Evolutionary conservation across 2,888 invertebrate genomes (phyloP).

Genomic region (Oconnorella tubifera): DNA sequence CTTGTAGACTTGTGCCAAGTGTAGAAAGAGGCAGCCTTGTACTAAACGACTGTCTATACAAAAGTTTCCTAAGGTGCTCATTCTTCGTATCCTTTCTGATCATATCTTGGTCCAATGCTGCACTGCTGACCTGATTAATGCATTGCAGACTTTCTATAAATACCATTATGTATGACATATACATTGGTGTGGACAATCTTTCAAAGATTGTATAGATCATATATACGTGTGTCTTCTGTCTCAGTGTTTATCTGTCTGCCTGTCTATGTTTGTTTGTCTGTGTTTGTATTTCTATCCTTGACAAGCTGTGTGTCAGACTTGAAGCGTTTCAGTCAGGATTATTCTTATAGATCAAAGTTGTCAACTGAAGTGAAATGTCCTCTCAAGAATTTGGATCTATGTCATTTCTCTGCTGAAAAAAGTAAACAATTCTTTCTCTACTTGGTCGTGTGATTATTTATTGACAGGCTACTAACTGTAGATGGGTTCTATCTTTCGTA

Average conservation of each 20-base stretch:
- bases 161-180: too few species aligned
- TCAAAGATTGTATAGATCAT: too few species aligned
- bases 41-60: constrained; percentile 91
- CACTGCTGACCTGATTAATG: not conserved
- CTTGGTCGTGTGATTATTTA: too few species aligned
- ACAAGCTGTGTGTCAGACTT: too few species aligned
- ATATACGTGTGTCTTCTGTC: not conserved
- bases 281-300: too few species aligned
- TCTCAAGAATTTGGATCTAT: constrained; percentile 72
- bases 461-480: too few species aligned
- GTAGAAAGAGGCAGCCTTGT: constrained; percentile 83
- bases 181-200: too few species aligned
- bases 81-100: constrained; percentile 37
- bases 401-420: constrained; percentile 43
- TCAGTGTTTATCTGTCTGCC: too few species aligned
- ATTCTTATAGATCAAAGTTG: constrained; percentile 78
- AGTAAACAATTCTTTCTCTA: too few species aligned
- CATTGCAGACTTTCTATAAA: too few species aligned
- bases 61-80: constrained; percentile 84
- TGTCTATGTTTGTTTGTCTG: too few species aligned
- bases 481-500: too few species aligned
- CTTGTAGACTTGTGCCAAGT: constrained; percentile 80
- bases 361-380: constrained; percentile 85
- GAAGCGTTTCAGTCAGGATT: constrained; percentile 82
- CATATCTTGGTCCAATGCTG: not conserved